phyloP scores from a whole-genome alignment of 2,113 vertebrate species.

The Loxodonta africana region DNA sequence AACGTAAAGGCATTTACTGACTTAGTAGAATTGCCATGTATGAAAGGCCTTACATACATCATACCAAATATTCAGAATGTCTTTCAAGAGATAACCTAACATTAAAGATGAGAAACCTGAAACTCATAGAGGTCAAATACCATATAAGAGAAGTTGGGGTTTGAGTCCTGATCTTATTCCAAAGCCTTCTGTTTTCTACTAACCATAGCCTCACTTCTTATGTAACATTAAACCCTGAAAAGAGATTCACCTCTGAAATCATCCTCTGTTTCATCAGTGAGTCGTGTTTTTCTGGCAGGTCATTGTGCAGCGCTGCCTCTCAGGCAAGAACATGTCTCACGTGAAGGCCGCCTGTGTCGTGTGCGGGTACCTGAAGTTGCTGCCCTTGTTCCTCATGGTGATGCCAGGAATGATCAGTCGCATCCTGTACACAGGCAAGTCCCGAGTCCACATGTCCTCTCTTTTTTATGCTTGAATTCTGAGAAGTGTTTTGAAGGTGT shows the following conservation, averaged over 20 bases:
- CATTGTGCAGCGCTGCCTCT: conserved; percentile 95
- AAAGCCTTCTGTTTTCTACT: background rate
- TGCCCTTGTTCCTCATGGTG: conserved; percentile 94
- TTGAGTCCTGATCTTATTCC: background rate
- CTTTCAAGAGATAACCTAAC: background rate
- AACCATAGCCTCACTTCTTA: background rate
- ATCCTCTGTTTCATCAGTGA: background rate
- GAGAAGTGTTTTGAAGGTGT: background rate
- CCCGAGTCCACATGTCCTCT: background rate
- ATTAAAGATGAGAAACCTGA: background rate
- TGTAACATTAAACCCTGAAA: background rate
- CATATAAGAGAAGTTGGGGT: background rate
- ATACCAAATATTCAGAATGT: background rate
- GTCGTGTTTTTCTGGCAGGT: conserved; percentile 84
- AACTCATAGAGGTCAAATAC: background rate
- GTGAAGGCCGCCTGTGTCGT: conserved; percentile 93
- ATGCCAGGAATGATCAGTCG: conserved; percentile 95
- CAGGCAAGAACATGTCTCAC: conserved; percentile 92
- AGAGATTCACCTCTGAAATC: background rate
- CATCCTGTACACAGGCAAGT: conserved; percentile 91
- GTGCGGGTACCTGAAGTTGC: conserved; percentile 93
- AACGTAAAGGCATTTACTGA: background rate
- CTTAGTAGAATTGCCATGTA: background rate
- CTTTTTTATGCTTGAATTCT: background rate
- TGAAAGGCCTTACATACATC: background rate